Evolutionary conservation across 2,797 vertebrate species (phyloP).

Genomic region (Cossypha caffra): DNA sequence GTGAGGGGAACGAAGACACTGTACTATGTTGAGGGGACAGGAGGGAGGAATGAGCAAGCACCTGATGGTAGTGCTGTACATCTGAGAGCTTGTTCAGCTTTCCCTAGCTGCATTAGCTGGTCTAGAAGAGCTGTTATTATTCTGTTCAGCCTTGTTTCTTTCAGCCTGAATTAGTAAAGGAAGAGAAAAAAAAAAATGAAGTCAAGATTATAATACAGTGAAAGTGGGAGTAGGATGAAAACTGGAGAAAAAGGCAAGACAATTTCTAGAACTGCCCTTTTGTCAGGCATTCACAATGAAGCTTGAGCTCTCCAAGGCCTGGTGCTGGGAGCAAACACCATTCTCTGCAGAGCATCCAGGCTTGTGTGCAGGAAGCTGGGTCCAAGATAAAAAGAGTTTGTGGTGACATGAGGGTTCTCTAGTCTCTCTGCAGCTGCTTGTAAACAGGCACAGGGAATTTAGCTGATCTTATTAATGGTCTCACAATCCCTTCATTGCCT

Average conservation of each 20-base stretch:
- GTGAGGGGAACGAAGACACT: background rate
- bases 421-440: background rate
- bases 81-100: background rate
- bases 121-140: background rate
- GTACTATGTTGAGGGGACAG: background rate
- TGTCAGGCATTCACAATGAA: background rate
- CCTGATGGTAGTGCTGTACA: slow-evolving; percentile 18
- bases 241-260: background rate
- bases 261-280: background rate
- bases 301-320: background rate
- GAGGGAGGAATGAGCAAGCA: background rate
- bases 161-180: background rate
- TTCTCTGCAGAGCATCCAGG: background rate
- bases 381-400: background rate
- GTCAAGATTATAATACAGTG: background rate
- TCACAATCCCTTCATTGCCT: background rate
- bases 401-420: background rate
- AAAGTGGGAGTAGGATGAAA: background rate
- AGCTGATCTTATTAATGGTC: background rate
- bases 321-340: rapidly evolving
- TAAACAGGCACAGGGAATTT: background rate
- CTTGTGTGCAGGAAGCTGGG: rapidly evolving
- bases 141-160: background rate
- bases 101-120: background rate
- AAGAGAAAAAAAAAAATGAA: background rate